Conservation (phyloP, 2,113 vertebrate species). For the Ictidomys tridecemlineatus region DNA sequence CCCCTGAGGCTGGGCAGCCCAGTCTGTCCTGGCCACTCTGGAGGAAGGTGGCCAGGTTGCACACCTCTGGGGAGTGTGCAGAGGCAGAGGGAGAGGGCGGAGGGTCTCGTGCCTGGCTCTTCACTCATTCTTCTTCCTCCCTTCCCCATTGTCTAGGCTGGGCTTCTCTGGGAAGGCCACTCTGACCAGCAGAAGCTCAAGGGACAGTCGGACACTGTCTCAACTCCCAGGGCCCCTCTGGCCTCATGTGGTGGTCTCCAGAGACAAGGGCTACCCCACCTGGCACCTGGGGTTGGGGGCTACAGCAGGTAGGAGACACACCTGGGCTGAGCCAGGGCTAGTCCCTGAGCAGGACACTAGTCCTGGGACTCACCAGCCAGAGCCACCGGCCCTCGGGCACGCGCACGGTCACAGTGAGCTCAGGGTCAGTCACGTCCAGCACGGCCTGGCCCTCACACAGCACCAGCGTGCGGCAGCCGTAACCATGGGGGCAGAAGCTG, state of each 20-base stretch:
- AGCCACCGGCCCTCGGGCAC: slow-evolving; percentile 93
- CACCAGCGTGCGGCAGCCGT: slow-evolving; percentile 94
- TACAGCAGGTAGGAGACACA: background rate
- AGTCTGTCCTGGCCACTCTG: background rate
- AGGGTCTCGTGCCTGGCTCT: no score
- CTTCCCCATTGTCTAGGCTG: background rate
- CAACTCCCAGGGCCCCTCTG: background rate
- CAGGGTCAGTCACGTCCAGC: slow-evolving; percentile 94
- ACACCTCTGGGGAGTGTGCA: fast-evolving
- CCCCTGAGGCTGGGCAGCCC: background rate
- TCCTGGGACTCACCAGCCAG: slow-evolving; percentile 93
- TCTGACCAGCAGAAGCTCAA: background rate
- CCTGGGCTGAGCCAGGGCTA: background rate
- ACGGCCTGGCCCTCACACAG: slow-evolving; percentile 93
- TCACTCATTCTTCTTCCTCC: fast-evolving
- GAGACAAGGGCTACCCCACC: background rate
- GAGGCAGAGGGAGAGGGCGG: fast-evolving
- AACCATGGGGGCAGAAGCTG: slow-evolving; percentile 95
- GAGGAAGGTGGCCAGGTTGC: background rate
- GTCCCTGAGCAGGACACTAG: background rate
- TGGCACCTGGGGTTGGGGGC: background rate
- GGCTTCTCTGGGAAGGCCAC: background rate
- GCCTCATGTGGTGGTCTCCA: fast-evolving
- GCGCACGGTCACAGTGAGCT: slow-evolving; percentile 92
- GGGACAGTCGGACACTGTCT: background rate